Conservation (phyloP, 2,888 invertebrate genomes). For the Rhagium mordax region DNA sequence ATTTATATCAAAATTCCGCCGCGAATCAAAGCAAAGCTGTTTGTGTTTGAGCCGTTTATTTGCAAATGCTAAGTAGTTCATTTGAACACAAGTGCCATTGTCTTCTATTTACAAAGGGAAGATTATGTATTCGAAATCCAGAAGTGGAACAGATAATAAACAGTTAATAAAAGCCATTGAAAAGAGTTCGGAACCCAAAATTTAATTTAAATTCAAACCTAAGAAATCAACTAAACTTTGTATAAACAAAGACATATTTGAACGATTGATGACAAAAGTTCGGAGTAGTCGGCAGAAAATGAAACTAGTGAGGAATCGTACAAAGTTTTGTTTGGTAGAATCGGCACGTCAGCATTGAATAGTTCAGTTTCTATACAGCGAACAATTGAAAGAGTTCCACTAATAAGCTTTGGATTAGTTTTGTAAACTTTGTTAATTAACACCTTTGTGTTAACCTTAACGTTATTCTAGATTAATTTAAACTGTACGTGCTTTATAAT, state of each 20-base stretch:
- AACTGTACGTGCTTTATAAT: conserved; percentile 24
- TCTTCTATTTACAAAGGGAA: not conserved
- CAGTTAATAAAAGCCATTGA: conserved; percentile 30
- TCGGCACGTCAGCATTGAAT: conserved; percentile 43
- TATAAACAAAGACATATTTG: conserved; percentile 50
- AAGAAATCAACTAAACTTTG: conserved; percentile 47
- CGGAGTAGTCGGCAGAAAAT: conserved; percentile 40
- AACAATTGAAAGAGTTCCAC: conserved; percentile 45
- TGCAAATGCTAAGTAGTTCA: conserved; percentile 6
- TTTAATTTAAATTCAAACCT: conserved; percentile 52
- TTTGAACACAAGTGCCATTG: not conserved
- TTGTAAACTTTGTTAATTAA: conserved; percentile 47
- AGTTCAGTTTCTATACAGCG: conserved; percentile 39
- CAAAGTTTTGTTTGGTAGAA: conserved; percentile 46
- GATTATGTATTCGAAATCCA: conserved; percentile 1
- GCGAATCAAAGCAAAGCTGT: not conserved
- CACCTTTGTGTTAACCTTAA: conserved; percentile 37
- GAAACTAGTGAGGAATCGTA: conserved; percentile 39
- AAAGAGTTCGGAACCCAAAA: conserved; percentile 33
- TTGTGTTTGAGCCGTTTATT: conserved; percentile 8
- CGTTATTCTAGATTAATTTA: conserved; percentile 42
- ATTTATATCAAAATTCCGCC: not conserved
- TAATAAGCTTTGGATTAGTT: conserved; percentile 43
- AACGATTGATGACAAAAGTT: conserved; percentile 55
- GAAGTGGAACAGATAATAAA: conserved; percentile 16